Evolutionary conservation across 1,140 invertebrate genomes (phyloP).

Genomic region (Lepidostoma basale): DNA sequence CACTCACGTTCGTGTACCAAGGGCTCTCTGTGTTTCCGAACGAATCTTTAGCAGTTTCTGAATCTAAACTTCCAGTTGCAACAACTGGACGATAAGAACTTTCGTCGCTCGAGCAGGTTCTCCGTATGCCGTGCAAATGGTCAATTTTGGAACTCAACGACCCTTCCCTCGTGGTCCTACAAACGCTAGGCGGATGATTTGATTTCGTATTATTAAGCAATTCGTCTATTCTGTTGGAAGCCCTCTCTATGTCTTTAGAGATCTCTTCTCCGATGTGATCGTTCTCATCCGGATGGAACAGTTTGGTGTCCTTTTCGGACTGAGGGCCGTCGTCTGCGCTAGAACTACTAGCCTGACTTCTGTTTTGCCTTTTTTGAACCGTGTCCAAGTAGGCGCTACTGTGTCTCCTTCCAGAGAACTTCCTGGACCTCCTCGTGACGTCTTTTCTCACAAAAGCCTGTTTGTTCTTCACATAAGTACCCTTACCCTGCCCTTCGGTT

Average conservation of each 20-base stretch:
- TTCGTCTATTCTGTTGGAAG: constrained; percentile 63
- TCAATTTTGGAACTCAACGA: constrained; percentile 59
- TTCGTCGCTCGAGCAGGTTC: constrained; percentile 31
- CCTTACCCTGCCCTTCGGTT: constrained; percentile 50
- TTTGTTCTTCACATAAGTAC: constrained; percentile 69
- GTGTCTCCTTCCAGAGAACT: constrained; percentile 61
- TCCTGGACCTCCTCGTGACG: constrained; percentile 60
- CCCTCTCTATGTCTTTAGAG: constrained; percentile 61
- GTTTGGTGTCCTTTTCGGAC: constrained; percentile 49
- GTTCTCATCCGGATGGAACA: constrained; percentile 56
- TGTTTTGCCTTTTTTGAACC: constrained; percentile 53
- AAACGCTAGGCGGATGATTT: background rate
- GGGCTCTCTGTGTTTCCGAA: constrained; percentile 56
- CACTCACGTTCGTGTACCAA: constrained; percentile 60
- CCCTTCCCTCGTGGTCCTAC: constrained; percentile 49
- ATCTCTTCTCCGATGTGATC: constrained; percentile 63
- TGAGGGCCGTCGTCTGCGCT: constrained; percentile 58
- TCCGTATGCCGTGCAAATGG: constrained; percentile 57
- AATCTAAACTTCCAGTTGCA: background rate
- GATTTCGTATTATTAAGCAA: constrained; percentile 57
- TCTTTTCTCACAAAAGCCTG: constrained; percentile 60
- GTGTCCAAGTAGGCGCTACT: constrained; percentile 60
- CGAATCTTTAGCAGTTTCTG: constrained; percentile 51
- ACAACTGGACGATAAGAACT: background rate
- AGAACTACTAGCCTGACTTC: constrained; percentile 53